These are phyloP conservation scores for Diabrotica balteata DNA, from an alignment of 2,888 invertebrate species.

Conservation along the genomic window DNA sequence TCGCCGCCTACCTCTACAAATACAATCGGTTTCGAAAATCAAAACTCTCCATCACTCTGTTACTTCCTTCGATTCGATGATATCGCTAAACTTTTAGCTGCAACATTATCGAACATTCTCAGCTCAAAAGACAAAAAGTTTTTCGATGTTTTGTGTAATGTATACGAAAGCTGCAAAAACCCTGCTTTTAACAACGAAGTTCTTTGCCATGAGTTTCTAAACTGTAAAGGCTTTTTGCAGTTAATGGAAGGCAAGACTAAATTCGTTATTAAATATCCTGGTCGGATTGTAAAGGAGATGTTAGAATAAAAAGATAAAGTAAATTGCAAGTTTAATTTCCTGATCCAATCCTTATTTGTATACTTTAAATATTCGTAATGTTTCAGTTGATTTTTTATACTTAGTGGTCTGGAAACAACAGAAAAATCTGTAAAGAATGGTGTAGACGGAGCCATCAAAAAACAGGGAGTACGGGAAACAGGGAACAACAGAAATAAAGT, in stretches of 20 bases:
- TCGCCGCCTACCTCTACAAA: not conserved
- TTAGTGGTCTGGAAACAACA: too few species aligned
- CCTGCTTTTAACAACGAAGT: slow-evolving; percentile 49
- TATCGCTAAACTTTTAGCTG: slow-evolving; percentile 49
- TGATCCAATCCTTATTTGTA: too few species aligned
- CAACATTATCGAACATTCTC: slow-evolving; percentile 47
- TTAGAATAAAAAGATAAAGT: not conserved
- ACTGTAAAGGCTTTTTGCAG: slow-evolving; percentile 44
- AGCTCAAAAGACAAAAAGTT: slow-evolving; percentile 49
- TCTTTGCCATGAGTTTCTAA: slow-evolving; percentile 52
- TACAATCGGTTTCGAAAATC: slow-evolving; percentile 33
- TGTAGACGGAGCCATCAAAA: too few species aligned
- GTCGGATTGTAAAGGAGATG: slow-evolving; percentile 8
- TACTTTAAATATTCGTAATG: too few species aligned
- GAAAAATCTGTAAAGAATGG: too few species aligned
- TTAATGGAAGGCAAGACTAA: slow-evolving; percentile 37
- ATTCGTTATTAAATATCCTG: slow-evolving; percentile 11
- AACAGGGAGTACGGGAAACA: too few species aligned
- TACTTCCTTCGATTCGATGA: slow-evolving; percentile 52
- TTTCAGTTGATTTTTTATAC: too few species aligned
- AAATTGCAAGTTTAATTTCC: too few species aligned
- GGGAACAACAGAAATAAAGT: too few species aligned
- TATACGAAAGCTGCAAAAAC: slow-evolving; percentile 48
- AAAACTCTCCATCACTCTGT: slow-evolving; percentile 26
- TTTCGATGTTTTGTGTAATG: slow-evolving; percentile 47